Base-by-base conservation (phyloP, 2,113 vertebrate species). In the Gopherus flavomarginatus region DNA sequence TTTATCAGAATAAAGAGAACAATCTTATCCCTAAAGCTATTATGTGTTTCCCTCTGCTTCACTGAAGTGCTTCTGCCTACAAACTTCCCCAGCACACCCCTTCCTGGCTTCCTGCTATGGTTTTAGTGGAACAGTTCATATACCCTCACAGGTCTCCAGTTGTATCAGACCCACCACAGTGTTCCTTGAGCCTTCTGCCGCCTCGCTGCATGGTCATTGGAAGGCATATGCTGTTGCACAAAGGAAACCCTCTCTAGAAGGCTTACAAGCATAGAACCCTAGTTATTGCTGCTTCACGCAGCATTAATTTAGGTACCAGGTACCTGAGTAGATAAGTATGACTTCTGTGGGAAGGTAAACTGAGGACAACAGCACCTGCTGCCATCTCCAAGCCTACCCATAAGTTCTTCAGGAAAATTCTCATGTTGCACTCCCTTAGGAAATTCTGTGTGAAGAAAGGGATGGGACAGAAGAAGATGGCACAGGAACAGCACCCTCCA, bases 301-400 rank as follows among this genome's bases (percentile, higher is more conserved):
- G 35, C 35, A 69, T 19, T 35, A 69, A n/a, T 8, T 0, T 0
- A 0, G 0, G 0, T 35, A 81, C 17, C 8, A 1, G 42, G 22
- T 59, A 35, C 27, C 24, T 12, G 14, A n/a, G 0, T 35, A 47
- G 56, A 0, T 0, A n/a, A 5, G 3, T 52, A 21, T 57, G n/a
- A 2, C 42, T 87, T 27, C 72, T 78, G 26, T 29, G 53, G 29
- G 31, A 84, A 13, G 47, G 47, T 57, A 84, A 19, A 16, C 77
- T 5, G 27, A 0, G 3, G 52, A 27, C 0, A 0, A 26, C n/a
- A 42, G 19, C 2, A 5, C 10, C 2, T 62, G 27, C 42, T 77
- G 42, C 42, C 38, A 47, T 47, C 44, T 29, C 75, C 44, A 72
- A 72, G 6, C 75, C 24, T 12, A 78, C 24, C 5, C 11, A 5